Percentiles rank a stretch among this genome's conserved stretches.
Evolutionary conservation across 30 jellyfish, hydroid and myxozoan genomes (phyloP).

Genomic region (Pseudorhiza aurosa): DNA sequence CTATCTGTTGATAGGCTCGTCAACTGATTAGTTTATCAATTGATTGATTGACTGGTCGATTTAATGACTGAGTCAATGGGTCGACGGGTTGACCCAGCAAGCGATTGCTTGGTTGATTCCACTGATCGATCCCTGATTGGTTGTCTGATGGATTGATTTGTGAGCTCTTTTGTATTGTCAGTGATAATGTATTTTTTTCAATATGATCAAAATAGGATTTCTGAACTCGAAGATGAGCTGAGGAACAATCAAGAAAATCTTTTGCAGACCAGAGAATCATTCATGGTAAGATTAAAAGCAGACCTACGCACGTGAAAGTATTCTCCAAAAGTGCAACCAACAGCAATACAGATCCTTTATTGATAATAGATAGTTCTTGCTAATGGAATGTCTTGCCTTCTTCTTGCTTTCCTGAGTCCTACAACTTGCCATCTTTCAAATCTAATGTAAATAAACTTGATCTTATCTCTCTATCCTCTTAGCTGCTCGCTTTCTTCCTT

Average conservation of each 20-base stretch:
- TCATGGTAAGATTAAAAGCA: constrained; percentile 28
- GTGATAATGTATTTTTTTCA: neutral
- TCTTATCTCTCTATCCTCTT: no score
- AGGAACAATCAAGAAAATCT: constrained; percentile 69
- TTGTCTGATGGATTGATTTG: neutral
- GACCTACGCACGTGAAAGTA: no score
- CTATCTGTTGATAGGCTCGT: neutral
- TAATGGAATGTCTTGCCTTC: no score
- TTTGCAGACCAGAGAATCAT: constrained; percentile 55
- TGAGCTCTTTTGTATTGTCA: neutral
- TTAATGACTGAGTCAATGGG: neutral
- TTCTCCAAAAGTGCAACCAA: no score
- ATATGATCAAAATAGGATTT: constrained; percentile 15
- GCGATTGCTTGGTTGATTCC: neutral
- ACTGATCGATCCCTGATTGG: neutral
- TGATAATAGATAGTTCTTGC: no score
- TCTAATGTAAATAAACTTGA: no score
- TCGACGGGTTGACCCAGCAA: neutral
- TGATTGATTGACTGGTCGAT: no score
- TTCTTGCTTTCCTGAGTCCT: no score
- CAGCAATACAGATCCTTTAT: no score
- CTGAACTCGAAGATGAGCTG: constrained; percentile 61
- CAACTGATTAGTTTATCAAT: neutral
- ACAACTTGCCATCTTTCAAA: no score
- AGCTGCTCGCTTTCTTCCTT: no score